These are phyloP conservation scores for Eupithecia exiguata DNA, from an alignment of 2,888 invertebrate species.

Conservation along the genomic window DNA sequence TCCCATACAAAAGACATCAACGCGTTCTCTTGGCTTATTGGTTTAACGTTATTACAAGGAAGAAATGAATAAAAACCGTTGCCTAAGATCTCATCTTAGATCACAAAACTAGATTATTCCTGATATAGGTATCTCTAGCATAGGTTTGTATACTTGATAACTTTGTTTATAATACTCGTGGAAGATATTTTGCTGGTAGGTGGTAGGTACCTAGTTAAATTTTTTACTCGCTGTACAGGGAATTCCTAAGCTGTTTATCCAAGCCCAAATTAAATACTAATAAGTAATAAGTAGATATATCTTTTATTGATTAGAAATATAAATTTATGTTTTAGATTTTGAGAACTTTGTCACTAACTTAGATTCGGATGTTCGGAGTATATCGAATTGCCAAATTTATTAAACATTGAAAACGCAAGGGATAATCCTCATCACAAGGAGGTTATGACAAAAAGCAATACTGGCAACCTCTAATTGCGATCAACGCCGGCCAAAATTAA, in stretches of 20 bases:
- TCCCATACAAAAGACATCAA: not conserved
- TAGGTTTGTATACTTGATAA: not conserved
- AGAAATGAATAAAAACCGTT: not conserved
- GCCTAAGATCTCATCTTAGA: not conserved
- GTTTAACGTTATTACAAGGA: not conserved
- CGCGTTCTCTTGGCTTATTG: not conserved
- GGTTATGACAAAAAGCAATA: conserved; percentile 76
- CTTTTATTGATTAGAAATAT: not conserved
- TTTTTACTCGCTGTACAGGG: not conserved
- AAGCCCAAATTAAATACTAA: not conserved
- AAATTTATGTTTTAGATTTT: not conserved
- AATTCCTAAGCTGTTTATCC: not conserved
- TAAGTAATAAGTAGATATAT: not conserved
- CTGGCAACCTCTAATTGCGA: conserved; percentile 79
- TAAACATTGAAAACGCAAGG: conserved; percentile 60
- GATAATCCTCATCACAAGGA: conserved; percentile 64
- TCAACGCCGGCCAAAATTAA: conserved; percentile 81
- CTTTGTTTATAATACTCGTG: not conserved
- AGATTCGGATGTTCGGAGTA: no score
- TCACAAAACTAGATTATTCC: not conserved
- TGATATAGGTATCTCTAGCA: not conserved
- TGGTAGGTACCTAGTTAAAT: no score
- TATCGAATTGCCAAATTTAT: conserved; percentile 62
- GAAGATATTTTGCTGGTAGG: not conserved
- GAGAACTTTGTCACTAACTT: not conserved